Evolutionary conservation across 2,888 invertebrate genomes (phyloP).

Genomic region (Ischnus inquisitorius): DNA sequence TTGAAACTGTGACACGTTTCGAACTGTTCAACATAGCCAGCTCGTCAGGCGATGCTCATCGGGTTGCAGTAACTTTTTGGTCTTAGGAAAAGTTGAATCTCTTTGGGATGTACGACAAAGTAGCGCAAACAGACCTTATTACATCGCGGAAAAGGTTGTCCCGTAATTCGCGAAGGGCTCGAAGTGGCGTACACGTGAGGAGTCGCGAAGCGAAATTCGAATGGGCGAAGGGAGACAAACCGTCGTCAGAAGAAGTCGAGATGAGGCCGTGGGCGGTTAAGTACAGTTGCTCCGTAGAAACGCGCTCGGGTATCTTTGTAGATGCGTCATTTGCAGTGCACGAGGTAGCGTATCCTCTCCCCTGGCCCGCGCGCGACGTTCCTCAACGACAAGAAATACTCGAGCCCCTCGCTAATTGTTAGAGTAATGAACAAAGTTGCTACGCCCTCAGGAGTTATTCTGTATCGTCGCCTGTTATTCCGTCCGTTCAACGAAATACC

Average conservation of each 20-base stretch:
- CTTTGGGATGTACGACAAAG: too few relatives aligned
- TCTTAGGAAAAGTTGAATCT: too few relatives aligned
- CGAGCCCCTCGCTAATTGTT: conserved; percentile 67
- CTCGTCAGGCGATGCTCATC: too few relatives aligned
- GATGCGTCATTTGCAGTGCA: conserved; percentile 48
- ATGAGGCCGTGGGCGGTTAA: conserved; percentile 52
- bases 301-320: conserved; percentile 56
- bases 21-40: too few relatives aligned
- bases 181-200: conserved; percentile 33
- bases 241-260: conserved; percentile 48
- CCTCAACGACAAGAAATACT: conserved; percentile 67
- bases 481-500: conserved; percentile 41
- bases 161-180: conserved; percentile 21
- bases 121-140: too few relatives aligned
- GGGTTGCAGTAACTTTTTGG: too few relatives aligned
- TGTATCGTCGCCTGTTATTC: conserved; percentile 59
- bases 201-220: conserved; percentile 57
- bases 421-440: conserved; percentile 72
- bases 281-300: conserved; percentile 49
- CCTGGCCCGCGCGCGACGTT: not conserved
- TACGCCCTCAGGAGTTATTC: conserved; percentile 64
- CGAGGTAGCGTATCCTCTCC: conserved; percentile 23
- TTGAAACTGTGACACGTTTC: too few relatives aligned
- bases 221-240: conserved; percentile 27
- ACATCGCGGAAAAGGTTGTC: too few relatives aligned